Percentiles rank a stretch among this genome's conserved stretches.
These are phyloP conservation scores for Aphis gossypii DNA, from an alignment of 1,140 invertebrate species.

Conservation along the genomic window DNA sequence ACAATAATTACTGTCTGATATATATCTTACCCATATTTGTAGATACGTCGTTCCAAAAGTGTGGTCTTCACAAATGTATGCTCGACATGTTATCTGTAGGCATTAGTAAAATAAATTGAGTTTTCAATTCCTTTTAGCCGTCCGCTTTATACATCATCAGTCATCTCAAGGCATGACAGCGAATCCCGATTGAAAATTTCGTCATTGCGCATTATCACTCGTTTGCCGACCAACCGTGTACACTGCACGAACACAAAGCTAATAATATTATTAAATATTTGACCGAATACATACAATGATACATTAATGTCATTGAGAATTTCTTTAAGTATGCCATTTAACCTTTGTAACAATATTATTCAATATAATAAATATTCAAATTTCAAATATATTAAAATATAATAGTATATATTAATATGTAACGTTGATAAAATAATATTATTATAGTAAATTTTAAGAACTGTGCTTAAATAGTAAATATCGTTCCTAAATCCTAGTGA, in stretches of 20 bases:
- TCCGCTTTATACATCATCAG: slow-evolving; percentile 38
- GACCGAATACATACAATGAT: not conserved
- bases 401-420: not conserved
- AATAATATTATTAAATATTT: slow-evolving; percentile 19
- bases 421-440: not conserved
- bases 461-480: not conserved
- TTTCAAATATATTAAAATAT: not conserved
- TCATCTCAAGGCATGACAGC: slow-evolving; percentile 51
- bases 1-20: not conserved
- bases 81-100: not conserved
- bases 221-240: not conserved
- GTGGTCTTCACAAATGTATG: not conserved
- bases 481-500: too few relatives aligned
- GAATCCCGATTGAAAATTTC: slow-evolving; percentile 45
- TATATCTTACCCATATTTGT: slow-evolving; percentile 24
- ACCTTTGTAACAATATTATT: not conserved
- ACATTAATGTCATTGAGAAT: not conserved
- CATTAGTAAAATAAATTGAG: slow-evolving; percentile 52
- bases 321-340: not conserved
- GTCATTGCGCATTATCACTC: not conserved
- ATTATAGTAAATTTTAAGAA: not conserved
- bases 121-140: slow-evolving; percentile 45
- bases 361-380: not conserved
- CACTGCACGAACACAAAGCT: not conserved
- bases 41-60: not conserved